phyloP scores from a whole-genome alignment of 2,113 vertebrate species.

The Fulica atra region DNA sequence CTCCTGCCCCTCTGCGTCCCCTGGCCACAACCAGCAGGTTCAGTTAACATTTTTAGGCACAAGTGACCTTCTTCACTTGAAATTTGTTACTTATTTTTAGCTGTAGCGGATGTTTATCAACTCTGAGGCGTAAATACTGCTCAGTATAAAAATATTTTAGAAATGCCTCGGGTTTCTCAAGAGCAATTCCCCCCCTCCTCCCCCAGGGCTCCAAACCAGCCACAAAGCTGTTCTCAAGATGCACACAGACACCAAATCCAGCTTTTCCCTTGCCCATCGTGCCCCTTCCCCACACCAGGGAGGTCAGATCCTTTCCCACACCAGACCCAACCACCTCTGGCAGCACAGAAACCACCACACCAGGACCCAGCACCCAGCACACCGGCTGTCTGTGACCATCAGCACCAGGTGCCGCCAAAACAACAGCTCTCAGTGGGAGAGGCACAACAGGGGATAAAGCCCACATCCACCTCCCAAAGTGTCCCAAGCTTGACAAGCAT shows the following conservation, averaged over 20 bases:
- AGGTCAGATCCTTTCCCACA: background rate
- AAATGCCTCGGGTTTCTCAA: background rate
- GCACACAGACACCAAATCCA: too few relatives aligned
- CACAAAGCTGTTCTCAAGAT: too few relatives aligned
- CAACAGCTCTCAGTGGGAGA: background rate
- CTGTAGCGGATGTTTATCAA: background rate
- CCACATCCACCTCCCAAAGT: background rate
- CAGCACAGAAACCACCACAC: accelerated
- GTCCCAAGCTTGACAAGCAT: background rate
- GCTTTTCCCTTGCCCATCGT: background rate
- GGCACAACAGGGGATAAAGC: background rate
- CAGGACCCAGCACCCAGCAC: too few relatives aligned
- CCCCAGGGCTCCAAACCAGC: background rate
- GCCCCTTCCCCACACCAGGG: background rate
- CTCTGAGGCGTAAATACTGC: background rate
- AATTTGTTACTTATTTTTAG: background rate
- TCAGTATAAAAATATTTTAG: background rate
- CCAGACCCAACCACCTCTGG: background rate
- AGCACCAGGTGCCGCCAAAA: background rate
- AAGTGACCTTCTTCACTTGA: background rate
- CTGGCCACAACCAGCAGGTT: background rate
- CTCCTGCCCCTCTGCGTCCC: background rate
- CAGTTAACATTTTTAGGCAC: background rate
- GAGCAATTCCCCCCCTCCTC: too few relatives aligned
- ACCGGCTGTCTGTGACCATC: too few relatives aligned